Evolutionary conservation across 2,113 vertebrate genomes (phyloP).

Genomic region (Apistogramma diplotaenia): DNA sequence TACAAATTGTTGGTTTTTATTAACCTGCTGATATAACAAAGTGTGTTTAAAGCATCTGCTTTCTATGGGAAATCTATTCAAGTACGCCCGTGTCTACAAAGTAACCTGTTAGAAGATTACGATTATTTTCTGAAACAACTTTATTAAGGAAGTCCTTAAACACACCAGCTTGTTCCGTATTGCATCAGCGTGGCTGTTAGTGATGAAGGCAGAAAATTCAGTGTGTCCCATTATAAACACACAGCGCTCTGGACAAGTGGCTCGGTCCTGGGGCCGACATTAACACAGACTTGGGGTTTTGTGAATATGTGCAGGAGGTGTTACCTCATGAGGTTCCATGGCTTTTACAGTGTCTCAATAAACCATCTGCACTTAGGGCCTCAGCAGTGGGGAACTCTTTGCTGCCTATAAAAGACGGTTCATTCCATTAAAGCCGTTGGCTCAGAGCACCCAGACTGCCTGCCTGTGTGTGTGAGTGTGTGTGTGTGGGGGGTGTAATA

Average conservation of each 20-base stretch:
- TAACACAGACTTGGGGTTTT: slow-evolving; percentile 26
- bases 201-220: background rate
- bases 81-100: background rate
- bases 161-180: fast-evolving
- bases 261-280: background rate
- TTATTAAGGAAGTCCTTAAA: background rate
- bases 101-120: background rate
- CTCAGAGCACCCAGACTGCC: slow-evolving; percentile 1
- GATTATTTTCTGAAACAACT: background rate
- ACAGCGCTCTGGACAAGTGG: background rate
- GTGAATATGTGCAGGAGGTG: slow-evolving; percentile 2
- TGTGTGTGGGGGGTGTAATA: background rate
- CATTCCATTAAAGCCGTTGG: slow-evolving; percentile 53
- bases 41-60: fast-evolving
- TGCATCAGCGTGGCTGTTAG: background rate
- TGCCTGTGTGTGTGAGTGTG: background rate
- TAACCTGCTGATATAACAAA: slow-evolving; percentile 26
- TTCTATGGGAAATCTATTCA: background rate
- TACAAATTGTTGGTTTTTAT: background rate
- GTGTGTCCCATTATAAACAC: background rate
- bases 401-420: slow-evolving; percentile 60
- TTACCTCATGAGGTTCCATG: slow-evolving; percentile 41
- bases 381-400: slow-evolving; percentile 52
- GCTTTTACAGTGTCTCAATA: slow-evolving; percentile 69
- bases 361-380: slow-evolving; percentile 63